Conservation (phyloP, 2,888 invertebrate genomes). For the Gryllus longicercus region DNA sequence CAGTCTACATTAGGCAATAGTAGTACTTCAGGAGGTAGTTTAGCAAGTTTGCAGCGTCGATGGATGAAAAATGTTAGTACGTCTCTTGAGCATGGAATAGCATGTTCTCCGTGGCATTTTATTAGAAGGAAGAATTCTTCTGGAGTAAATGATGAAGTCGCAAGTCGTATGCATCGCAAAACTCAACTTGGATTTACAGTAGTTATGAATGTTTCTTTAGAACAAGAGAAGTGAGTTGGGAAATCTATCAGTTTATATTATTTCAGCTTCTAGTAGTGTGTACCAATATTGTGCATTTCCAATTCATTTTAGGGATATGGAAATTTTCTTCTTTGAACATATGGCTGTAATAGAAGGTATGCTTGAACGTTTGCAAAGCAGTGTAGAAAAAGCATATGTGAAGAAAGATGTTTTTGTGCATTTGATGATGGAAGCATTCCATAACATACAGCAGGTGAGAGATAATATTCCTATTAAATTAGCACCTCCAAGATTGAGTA, state of each 20-base stretch:
- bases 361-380: constrained; percentile 65
- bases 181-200: constrained; percentile 66
- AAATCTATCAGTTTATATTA: constrained; percentile 20
- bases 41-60: constrained; percentile 55
- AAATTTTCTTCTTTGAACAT: constrained; percentile 75
- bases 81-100: constrained; percentile 51
- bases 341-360: constrained; percentile 70
- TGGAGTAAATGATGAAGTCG: constrained; percentile 34
- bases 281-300: no score
- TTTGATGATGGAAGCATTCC: constrained; percentile 53
- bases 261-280: no score
- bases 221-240: constrained; percentile 48
- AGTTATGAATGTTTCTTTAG: constrained; percentile 33
- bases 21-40: constrained; percentile 45
- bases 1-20: background rate
- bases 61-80: constrained; percentile 55
- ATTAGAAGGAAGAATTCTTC: constrained; percentile 22
- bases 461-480: background rate
- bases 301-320: constrained; percentile 55
- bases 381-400: constrained; percentile 63
- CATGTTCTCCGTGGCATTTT: constrained; percentile 38
- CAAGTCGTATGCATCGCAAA: constrained; percentile 42
- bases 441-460: constrained; percentile 41
- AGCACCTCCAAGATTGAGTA: background rate
- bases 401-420: constrained; percentile 49